These are phyloP conservation scores for Elysia chlorotica DNA, from an alignment of 1,140 invertebrate species.

Conservation along the genomic window DNA sequence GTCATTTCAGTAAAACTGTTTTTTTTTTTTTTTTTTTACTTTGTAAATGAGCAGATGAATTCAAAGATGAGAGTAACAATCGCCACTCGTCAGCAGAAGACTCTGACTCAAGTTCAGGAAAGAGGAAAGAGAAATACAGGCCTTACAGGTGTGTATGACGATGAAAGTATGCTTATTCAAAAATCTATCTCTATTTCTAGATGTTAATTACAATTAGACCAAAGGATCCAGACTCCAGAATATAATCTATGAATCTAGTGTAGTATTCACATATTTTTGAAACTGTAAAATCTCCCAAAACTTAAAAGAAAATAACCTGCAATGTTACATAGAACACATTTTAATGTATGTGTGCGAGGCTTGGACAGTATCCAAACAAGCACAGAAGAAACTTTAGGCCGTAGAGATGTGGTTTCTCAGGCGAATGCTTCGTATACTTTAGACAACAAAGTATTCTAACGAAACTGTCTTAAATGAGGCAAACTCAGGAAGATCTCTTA, in stretches of 20 bases:
- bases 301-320: neutral
- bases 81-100: conserved; percentile 28
- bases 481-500: no score
- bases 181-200: neutral
- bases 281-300: neutral
- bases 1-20: neutral
- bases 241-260: no score
- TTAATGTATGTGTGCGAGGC: no score
- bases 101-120: conserved; percentile 32
- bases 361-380: no score
- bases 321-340: neutral
- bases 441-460: no score
- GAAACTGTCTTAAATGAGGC: no score
- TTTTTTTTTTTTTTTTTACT: no score
- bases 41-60: no score
- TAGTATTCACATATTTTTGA: neutral
- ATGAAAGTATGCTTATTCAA: neutral
- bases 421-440: no score
- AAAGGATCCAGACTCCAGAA: no score
- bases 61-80: conserved; percentile 19
- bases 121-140: conserved; percentile 33
- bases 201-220: neutral
- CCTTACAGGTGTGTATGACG: conserved; percentile 36
- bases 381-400: no score
- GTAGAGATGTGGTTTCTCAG: no score